Conservation (phyloP, 2,888 invertebrate genomes). For the Polydrusus pterygomalis region DNA sequence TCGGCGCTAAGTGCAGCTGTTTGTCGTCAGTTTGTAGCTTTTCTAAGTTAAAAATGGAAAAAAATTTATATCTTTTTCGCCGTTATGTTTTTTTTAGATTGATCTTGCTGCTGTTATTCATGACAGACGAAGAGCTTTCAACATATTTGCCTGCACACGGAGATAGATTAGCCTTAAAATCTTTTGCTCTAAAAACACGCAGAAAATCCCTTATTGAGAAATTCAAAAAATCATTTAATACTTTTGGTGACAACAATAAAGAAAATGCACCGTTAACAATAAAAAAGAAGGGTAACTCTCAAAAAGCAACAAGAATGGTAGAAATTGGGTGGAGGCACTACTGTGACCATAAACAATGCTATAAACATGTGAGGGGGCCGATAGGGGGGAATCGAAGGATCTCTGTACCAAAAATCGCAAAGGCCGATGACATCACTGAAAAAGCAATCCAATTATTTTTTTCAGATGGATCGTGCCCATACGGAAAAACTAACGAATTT, state of each 20-base stretch:
- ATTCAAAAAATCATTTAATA: conserved; percentile 1
- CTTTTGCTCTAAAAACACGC: background rate
- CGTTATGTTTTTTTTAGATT: conserved; percentile 10
- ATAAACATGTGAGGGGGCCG: background rate
- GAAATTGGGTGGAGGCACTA: conserved; percentile 12
- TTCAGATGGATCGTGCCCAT: background rate
- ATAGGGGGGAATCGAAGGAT: background rate
- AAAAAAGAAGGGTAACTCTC: conserved; percentile 3
- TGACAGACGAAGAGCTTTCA: conserved; percentile 2
- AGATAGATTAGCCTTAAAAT: conserved; percentile 8
- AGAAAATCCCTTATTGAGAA: conserved; percentile 5
- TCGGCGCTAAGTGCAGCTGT: background rate
- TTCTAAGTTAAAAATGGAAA: background rate
- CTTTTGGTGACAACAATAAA: conserved; percentile 10
- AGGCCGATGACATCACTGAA: background rate
- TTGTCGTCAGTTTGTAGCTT: background rate
- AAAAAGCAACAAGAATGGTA: background rate
- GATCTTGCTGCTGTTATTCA: conserved; percentile 5
- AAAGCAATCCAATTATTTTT: background rate
- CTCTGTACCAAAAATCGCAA: background rate
- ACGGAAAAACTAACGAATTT: background rate
- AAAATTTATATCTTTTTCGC: background rate
- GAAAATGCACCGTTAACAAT: background rate
- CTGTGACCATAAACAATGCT: background rate
- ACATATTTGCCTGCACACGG: background rate